Evolutionary conservation across 1,140 invertebrate species (phyloP), one percentile per base, ranked within the genome.

Genomic region (Meloidogyne chitwoodi): DNA sequence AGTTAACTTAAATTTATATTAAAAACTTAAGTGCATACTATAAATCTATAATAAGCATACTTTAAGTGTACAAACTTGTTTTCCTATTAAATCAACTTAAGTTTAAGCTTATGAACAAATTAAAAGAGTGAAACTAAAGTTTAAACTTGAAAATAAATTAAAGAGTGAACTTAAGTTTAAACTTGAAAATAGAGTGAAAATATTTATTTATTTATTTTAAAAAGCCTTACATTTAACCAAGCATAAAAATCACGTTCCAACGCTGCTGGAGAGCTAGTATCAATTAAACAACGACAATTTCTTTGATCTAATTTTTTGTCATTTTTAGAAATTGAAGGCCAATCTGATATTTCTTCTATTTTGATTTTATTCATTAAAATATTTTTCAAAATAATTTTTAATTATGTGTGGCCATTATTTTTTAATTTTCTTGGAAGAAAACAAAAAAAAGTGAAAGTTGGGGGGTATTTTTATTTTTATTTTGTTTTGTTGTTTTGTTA

Each of bases 191-290:
- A 26, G 16, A 29, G 5, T 44, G 41, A 41, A 68, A 22, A 4
- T 22, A 24, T 26, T 6, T 27, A 62, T 22, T 41, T 29, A 11
- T 34, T 29, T 64, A 38, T 22, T 44, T 27, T 22, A 3, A 61
- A 71, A 24, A 16, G n/a, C 80, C 85, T 69, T 62, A 84, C 83
- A 63, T 86, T 77, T 16, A 85, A 79, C 83, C 83, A 85, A 22
- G 80, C 79, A 61, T 87, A 86, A 75, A 85, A 85, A 72, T 85
- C 85, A 12, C 83, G 69, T 78, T 87, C 77, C 41, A 85, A 72
- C 5, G 79, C 77, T n/a, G 71, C 79, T 3, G 84, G 85, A n/a
- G 85, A 85, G 19, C 77, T 80, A 24, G 78, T 68, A 66, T 85
- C 83, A 26, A 85, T 85, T 11, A 84, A 74, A 41, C 84, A 85